phyloP scores from a whole-genome alignment of 1,140 invertebrate genomes.

The Drosophila rufa region DNA sequence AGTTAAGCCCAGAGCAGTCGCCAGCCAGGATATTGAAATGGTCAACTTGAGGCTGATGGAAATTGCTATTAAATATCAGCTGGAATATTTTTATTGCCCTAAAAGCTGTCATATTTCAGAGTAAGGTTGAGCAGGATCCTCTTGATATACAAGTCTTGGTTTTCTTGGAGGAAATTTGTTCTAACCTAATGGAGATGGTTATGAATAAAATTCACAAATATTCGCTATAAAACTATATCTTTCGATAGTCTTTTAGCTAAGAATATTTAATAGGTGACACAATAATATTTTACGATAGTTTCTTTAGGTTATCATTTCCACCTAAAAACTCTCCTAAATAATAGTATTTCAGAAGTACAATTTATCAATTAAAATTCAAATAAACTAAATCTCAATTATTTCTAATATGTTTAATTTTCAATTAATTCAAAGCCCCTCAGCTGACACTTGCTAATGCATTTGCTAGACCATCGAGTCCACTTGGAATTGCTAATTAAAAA shows the following conservation, averaged over 20 bases:
- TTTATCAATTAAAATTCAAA: no score
- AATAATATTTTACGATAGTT: no score
- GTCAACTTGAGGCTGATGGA: slow-evolving; percentile 24
- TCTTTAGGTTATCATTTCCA: no score
- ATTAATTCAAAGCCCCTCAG: neutral
- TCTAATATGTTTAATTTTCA: neutral
- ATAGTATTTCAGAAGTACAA: no score
- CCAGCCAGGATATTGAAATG: slow-evolving; percentile 41
- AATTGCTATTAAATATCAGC: slow-evolving; percentile 10
- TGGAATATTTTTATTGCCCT: neutral
- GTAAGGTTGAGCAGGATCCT: neutral
- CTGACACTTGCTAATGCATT: neutral
- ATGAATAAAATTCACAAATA: neutral
- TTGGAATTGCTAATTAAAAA: slow-evolving; percentile 32
- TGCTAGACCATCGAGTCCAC: neutral
- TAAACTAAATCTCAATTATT: neutral
- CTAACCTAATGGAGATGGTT: neutral
- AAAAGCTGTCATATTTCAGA: neutral
- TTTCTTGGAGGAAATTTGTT: no score
- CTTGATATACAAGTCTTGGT: neutral
- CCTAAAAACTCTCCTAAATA: no score
- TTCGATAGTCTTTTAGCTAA: neutral
- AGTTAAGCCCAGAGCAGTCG: neutral
- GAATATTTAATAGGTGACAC: neutral
- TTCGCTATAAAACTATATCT: neutral